These are phyloP conservation scores for Dasypolia templi DNA, from an alignment of 2,888 invertebrate species.

Conservation along the genomic window DNA sequence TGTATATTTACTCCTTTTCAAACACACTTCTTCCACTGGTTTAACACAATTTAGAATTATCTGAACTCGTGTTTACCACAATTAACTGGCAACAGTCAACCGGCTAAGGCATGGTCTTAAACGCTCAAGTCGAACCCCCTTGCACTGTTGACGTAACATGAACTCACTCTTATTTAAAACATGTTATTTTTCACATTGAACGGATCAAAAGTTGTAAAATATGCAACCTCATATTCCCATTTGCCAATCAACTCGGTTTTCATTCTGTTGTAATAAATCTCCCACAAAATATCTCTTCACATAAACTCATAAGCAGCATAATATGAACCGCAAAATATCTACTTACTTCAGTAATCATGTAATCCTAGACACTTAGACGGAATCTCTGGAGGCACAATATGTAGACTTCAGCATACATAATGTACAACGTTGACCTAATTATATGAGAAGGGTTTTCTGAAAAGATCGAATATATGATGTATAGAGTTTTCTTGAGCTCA, in stretches of 20 bases:
- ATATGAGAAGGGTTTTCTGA: conserved; percentile 35
- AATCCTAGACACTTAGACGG: conserved; percentile 49
- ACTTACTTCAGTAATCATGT: conserved; percentile 58
- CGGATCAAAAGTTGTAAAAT: neutral
- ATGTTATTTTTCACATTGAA: neutral
- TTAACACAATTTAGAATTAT: neutral
- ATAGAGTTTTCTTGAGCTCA: neutral
- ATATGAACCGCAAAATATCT: conserved; percentile 35
- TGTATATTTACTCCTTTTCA: neutral
- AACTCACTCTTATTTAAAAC: neutral
- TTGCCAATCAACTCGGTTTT: neutral
- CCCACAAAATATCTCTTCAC: conserved; percentile 23
- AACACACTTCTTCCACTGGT: neutral
- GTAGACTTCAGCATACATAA: conserved; percentile 39
- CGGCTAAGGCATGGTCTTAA: neutral
- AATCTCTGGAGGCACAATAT: conserved; percentile 47
- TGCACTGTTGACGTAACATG: neutral
- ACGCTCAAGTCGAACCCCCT: neutral
- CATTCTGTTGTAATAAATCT: neutral
- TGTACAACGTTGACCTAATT: conserved; percentile 53
- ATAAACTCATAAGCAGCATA: conserved; percentile 43
- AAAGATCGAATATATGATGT: conserved; percentile 32
- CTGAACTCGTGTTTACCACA: neutral
- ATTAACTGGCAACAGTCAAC: neutral
- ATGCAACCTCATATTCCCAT: neutral